phyloP scores from a whole-genome alignment of 2,797 vertebrate genomes.

The Lindbergichthys nudifrons region DNA sequence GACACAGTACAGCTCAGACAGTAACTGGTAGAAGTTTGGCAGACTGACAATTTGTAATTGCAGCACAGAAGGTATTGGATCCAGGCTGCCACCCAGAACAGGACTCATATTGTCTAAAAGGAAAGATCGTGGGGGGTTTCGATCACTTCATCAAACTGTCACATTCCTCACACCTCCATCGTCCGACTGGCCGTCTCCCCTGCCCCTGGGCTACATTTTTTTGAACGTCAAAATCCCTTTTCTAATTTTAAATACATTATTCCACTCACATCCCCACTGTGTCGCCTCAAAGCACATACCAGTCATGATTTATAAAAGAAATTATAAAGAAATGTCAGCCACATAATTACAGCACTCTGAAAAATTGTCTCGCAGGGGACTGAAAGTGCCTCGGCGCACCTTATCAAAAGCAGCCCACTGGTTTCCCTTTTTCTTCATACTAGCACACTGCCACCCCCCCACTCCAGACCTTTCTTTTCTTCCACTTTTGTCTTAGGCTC shows the following conservation, averaged over 20 bases:
- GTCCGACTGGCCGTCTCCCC: slow-evolving; percentile 29
- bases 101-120: slow-evolving; percentile 41
- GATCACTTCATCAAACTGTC: slow-evolving; percentile 58
- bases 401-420: slow-evolving; percentile 69
- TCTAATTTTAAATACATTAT: slow-evolving; percentile 63
- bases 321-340: slow-evolving; percentile 73
- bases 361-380: slow-evolving; percentile 68
- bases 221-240: slow-evolving; percentile 35
- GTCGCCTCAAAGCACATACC: slow-evolving; percentile 54
- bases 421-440: slow-evolving; percentile 26
- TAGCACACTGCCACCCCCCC: slow-evolving; percentile 40
- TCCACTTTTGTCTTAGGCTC: slow-evolving; percentile 45
- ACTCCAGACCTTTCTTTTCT: slow-evolving; percentile 40
- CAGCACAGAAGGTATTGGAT: slow-evolving; percentile 42
- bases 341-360: slow-evolving; percentile 74
- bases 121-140: slow-evolving; percentile 56
- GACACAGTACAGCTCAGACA: slow-evolving; percentile 15
- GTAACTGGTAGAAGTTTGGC: slow-evolving; percentile 35
- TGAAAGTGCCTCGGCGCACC: slow-evolving; percentile 63
- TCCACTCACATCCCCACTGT: slow-evolving; percentile 50
- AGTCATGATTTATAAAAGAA: slow-evolving; percentile 71
- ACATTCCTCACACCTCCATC: slow-evolving; percentile 34
- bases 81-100: slow-evolving; percentile 43
- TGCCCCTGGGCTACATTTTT: slow-evolving; percentile 44
- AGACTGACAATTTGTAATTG: slow-evolving; percentile 54